Evolutionary conservation across 2,113 vertebrate genomes (phyloP), one percentile per base, ranked within the genome.

Genomic region (Myiopsitta monachus): DNA sequence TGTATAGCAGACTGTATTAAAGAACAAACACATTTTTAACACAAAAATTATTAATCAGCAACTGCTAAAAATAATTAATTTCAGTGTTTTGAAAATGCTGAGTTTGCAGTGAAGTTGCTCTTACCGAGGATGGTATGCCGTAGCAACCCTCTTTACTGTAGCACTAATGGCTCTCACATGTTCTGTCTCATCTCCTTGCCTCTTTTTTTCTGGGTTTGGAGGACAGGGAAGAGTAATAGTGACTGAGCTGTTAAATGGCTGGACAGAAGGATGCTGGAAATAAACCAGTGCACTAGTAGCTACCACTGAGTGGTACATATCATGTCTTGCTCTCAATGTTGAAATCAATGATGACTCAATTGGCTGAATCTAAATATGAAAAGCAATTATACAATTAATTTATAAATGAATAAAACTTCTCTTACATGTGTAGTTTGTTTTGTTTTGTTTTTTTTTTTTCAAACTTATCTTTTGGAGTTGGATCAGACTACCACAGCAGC

Each of bases 241-340:
- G 77, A 99, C 78, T 36, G 98, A 94, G 64, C 95, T 97, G 55
- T 98, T 98, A 80, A 98, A 98, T 55, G 93, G 81, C 36, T 98
- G 98, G 4, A 96, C 97, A 86, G 97, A 98, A 36, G 98, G 98
- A 44, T 99, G 98, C 36, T 97, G 97, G 44, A 99, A 61, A 83
- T 98, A 95, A 91, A 99, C 87, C 43, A 99, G 57, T 2, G 98
- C 98, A 47, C 98, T 99, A 7, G 98, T 98, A 33, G 98, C 98
- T 17, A 98, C 86, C 27, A 99, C 97, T 6, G 95, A 80, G 43
- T 96, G 97, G 74, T 97, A 98, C 31, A 61, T 84, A 11, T 98
- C 98, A 6, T 98, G 96, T 81, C 97, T 98, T 93, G 97, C 88
- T 98, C 98, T 99, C 91, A 99, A 23, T 54, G 96, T 70, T 5